Evolutionary conservation across 2,888 invertebrate species (phyloP), one percentile per base, ranked within the genome.

Genomic region (Drosophila merina): DNA sequence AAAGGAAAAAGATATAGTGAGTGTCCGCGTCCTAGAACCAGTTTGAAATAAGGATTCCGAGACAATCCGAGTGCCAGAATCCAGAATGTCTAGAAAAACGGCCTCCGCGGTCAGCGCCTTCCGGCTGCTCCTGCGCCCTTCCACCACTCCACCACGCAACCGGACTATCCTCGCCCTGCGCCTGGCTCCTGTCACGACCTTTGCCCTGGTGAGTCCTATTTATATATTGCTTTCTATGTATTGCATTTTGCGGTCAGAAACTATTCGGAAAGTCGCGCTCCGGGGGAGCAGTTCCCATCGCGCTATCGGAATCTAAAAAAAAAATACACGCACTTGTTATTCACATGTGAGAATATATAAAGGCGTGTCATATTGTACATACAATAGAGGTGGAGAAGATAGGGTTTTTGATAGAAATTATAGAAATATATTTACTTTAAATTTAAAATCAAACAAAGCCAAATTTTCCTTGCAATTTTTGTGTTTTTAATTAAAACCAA

Each of bases 101-200:
- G 42, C 57, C 14, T 75, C 93, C 91, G 93, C 93, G 92, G 93
- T 93, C 91, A 93, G 93, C 91, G 92, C 92, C 90, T 93, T 93
- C 92, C 93, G 93, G 92, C 92, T 93, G 90, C 92, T 94, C 90
- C 92, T 93, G 88, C 93, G 93, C 26, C 82, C 81, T 52, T 74
- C 93, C 92, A 93, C 93, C 92, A 92, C 93, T 92, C 93, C 44
- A 1, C 44, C 44, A 4, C 44, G 44, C 20, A 44, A 93, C 31
- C 47, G 70, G 38, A 56, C 72, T 30, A 69, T 77, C 49, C 70
- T 77, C 49, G 82, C 93, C 92, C 77, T 89, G 75, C 91, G 90
- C 52, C 74, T 90, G 71, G 78, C 82, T 77, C 90, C 91, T 62
- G 75, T 81, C 56, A 57, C 84, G 49, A 80, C 77, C 54, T 78